Base-by-base conservation (phyloP, 2,113 vertebrate species). In the Thymallus thymallus region DNA sequence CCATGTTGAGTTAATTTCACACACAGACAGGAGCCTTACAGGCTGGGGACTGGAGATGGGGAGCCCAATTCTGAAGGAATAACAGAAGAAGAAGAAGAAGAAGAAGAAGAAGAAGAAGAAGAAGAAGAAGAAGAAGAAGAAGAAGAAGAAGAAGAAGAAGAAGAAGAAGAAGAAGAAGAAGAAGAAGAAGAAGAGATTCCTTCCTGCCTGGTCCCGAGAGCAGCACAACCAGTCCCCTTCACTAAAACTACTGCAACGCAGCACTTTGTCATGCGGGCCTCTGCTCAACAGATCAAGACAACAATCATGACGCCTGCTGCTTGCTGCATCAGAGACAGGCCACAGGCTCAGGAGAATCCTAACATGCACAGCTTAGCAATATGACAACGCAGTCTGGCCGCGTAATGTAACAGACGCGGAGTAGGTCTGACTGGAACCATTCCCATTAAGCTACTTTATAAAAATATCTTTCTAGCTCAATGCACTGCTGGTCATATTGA, bases 201-300 rank as follows among this genome's bases (percentile, higher is more conserved):
- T 80, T 7, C 35, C 16, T n/a, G 68, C 22, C 68, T 24, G 9
- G 6, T 73, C 78, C 69, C n/a, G 60, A 30, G 64, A 78, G 66
- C 60, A 65, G 29, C 24, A 69, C 29, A 71, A 76, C 32, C 41
- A 66, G 76, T 26, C 71, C 70, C 41, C 5, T 3, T 71, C 51
- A 82, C 60, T 63, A 29, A 60, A 79, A 68, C 64, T n/a, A 72
- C 62, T 74, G 5, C 0, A 0, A 13, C 10, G 4, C 0, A 0
- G 20, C 10, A 41, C 48, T 45, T 60, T 18, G 73, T 71, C 5
- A 51, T 51, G 16, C 14, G 48, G 48, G 48, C 14, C 48, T 51
- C 5, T 51, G 48, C 48, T 51, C 16, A 51, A 51, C 12, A 23
- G 30, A 68, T 67, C 67, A 77, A 32, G 69, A 55, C 22, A 45